Evolutionary conservation across 2,113 vertebrate genomes (phyloP).

Genomic region (Pseudopipra pipra): DNA sequence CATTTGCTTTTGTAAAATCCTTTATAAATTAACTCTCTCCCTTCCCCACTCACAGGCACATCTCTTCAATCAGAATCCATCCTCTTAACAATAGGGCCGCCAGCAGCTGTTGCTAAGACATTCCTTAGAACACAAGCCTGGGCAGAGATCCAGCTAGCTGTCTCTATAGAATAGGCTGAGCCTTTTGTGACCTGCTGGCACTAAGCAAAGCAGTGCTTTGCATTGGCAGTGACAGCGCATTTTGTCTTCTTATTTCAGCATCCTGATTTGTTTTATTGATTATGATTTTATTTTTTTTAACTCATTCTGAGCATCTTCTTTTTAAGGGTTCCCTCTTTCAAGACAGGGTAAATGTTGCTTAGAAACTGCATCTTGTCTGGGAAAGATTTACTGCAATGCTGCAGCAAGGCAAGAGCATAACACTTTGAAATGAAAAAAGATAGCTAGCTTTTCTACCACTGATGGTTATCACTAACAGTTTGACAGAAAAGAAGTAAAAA

Average conservation of each 20-base stretch:
- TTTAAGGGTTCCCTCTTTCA: neutral
- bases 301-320: neutral
- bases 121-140: slow-evolving; percentile 50
- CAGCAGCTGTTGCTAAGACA: slow-evolving; percentile 64
- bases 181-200: slow-evolving; percentile 53
- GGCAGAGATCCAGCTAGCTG: slow-evolving; percentile 52
- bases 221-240: neutral
- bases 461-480: neutral
- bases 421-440: neutral
- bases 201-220: slow-evolving; percentile 2
- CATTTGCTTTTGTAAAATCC: slow-evolving; percentile 1
- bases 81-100: slow-evolving; percentile 6
- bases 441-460: neutral
- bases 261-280: slow-evolving; percentile 2
- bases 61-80: slow-evolving; percentile 10
- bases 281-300: neutral
- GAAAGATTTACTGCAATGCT: slow-evolving; percentile 34
- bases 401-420: neutral
- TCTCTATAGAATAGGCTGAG: slow-evolving; percentile 29
- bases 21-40: slow-evolving; percentile 31
- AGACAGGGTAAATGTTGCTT: slow-evolving; percentile 30
- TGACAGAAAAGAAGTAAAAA: neutral
- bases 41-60: neutral
- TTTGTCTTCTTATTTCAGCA: slow-evolving; percentile 18
- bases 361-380: slow-evolving; percentile 21